Evolutionary conservation across 92 coral and sea anemone genomes (phyloP).

Genomic region (Hydrozoanthus gracilis): DNA sequence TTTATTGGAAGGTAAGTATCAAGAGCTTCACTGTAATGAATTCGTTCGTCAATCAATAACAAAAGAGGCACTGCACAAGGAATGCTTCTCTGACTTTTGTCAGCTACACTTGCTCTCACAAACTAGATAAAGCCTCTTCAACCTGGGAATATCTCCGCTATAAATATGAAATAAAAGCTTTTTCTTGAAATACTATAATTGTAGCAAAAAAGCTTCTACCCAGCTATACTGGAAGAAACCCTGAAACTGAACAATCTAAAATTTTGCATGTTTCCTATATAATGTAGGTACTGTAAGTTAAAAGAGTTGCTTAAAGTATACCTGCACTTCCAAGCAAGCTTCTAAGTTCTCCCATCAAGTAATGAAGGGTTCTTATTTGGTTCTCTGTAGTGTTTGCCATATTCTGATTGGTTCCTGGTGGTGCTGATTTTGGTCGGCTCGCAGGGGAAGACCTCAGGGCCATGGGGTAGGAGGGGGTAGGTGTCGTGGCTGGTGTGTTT

Average conservation of each 20-base stretch:
- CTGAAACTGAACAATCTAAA: background rate
- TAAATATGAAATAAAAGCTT: too few species aligned
- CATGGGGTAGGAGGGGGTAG: background rate
- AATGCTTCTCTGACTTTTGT: too few species aligned
- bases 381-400: conserved; percentile 62
- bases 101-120: too few species aligned
- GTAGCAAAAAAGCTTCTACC: too few species aligned
- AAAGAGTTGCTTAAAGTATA: conserved; percentile 16
- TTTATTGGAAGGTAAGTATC: too few species aligned
- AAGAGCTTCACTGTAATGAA: too few species aligned
- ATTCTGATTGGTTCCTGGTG: conserved; percentile 44
- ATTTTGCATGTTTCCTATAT: background rate
- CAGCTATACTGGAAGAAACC: too few species aligned
- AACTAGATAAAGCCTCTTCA: too few species aligned
- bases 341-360: conserved; percentile 85
- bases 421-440: conserved; percentile 43
- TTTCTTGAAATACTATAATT: too few species aligned
- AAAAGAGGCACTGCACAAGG: too few species aligned
- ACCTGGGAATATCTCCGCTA: too few species aligned
- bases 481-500: background rate
- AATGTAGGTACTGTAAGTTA: background rate
- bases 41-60: too few species aligned
- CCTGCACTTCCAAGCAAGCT: conserved; percentile 84
- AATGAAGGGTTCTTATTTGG: conserved; percentile 78
- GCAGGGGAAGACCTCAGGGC: conserved; percentile 14